Evolutionary conservation across 2,113 vertebrate genomes (phyloP).

Genomic region (Leptobrachium ailaonicum): DNA sequence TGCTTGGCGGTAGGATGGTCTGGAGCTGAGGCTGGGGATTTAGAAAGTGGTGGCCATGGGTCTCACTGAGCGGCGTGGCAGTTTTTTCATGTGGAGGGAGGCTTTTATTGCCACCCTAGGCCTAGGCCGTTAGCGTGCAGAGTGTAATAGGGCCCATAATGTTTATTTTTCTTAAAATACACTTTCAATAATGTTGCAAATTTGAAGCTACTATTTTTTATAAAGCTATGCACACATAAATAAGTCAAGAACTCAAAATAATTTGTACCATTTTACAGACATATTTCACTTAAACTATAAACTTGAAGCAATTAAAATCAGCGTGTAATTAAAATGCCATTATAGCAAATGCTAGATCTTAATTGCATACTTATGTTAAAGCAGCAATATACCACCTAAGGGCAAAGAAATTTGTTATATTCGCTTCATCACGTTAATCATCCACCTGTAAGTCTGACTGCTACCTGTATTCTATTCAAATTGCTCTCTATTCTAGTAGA

Average conservation of each 20-base stretch:
- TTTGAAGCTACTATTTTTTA: neutral
- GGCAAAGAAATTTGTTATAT: conserved; percentile 45
- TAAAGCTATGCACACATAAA: neutral
- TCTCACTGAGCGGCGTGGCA: too few species aligned
- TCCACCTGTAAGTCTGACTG: conserved; percentile 41
- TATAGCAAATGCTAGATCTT: conserved; percentile 58
- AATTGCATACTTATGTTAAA: conserved; percentile 48
- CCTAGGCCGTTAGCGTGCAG: too few species aligned
- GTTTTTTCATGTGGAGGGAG: too few species aligned
- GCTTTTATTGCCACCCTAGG: too few species aligned
- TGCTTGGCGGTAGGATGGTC: too few species aligned
- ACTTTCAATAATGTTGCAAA: too few species aligned
- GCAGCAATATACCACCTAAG: conserved; percentile 48
- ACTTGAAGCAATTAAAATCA: conserved; percentile 53
- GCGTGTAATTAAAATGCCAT: conserved; percentile 53
- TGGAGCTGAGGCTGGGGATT: too few species aligned
- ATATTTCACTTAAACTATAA: conserved; percentile 50
- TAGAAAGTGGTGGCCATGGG: too few species aligned
- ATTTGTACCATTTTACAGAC: conserved; percentile 48
- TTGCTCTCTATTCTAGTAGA: neutral
- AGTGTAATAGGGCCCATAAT: too few species aligned
- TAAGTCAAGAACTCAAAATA: conserved; percentile 45
- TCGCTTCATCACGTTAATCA: conserved; percentile 45
- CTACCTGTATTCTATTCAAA: conserved; percentile 21
- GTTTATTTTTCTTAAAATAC: too few species aligned